Evolutionary conservation across 1,140 invertebrate species (phyloP).

Genomic region (Octopus bimaculoides): DNA sequence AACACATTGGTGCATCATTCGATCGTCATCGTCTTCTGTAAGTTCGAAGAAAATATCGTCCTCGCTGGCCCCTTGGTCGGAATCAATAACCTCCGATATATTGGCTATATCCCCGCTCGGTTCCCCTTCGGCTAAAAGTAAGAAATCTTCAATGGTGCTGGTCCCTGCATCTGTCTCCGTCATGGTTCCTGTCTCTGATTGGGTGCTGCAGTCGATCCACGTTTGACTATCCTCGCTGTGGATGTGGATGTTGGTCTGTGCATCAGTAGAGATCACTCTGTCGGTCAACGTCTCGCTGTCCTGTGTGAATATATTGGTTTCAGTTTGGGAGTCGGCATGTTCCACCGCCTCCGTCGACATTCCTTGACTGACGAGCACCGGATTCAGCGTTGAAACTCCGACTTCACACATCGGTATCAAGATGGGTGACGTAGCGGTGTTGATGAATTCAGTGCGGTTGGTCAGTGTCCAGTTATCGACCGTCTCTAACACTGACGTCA

Average conservation of each 20-base stretch:
- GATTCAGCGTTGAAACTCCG: slow-evolving; percentile 37
- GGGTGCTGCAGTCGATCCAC: slow-evolving; percentile 27
- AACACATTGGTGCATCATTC: not conserved
- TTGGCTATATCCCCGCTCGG: not conserved
- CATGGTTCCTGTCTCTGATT: slow-evolving; percentile 27
- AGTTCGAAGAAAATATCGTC: not conserved
- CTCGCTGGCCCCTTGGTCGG: not conserved
- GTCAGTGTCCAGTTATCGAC: slow-evolving; percentile 46
- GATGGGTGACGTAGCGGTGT: slow-evolving; percentile 43
- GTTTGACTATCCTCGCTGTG: slow-evolving; percentile 33
- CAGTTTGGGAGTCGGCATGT: slow-evolving; percentile 33
- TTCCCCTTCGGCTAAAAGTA: slow-evolving; percentile 4
- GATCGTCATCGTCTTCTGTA: not conserved
- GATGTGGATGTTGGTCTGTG: slow-evolving; percentile 40
- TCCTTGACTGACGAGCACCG: slow-evolving; percentile 38
- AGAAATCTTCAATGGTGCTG: not conserved
- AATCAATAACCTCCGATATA: not conserved
- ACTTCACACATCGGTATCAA: slow-evolving; percentile 42
- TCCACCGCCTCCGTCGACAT: slow-evolving; percentile 42
- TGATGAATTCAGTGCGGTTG: slow-evolving; percentile 32
- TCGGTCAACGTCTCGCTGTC: slow-evolving; percentile 50
- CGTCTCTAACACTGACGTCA: slow-evolving; percentile 24
- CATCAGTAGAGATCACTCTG: slow-evolving; percentile 31
- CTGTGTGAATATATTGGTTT: slow-evolving; percentile 33
- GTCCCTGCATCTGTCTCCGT: slow-evolving; percentile 23